Evolutionary conservation across 2,888 invertebrate species (phyloP).

Genomic region (Glaucopsyche alexis): DNA sequence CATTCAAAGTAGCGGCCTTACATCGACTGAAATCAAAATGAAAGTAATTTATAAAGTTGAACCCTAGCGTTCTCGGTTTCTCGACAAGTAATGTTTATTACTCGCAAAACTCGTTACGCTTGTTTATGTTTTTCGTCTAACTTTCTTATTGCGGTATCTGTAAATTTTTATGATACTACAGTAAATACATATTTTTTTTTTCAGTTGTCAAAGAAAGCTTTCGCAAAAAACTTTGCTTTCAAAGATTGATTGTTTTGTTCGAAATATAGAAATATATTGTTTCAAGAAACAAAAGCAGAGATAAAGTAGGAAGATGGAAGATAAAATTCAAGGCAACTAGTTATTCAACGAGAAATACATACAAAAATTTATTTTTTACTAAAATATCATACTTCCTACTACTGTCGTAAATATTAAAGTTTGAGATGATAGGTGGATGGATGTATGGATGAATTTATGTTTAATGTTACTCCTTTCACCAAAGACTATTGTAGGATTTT

Average conservation of each 20-base stretch:
- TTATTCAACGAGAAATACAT: no score
- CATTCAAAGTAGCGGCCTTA: neutral
- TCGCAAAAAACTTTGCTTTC: no score
- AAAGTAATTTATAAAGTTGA: constrained; percentile 30
- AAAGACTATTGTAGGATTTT: no score
- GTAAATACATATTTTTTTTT: constrained; percentile 11
- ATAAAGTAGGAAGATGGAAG: no score
- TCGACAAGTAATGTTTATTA: constrained; percentile 31
- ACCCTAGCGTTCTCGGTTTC: constrained; percentile 28
- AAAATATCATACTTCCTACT: no score
- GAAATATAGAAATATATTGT: neutral
- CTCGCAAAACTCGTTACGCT: constrained; percentile 29
- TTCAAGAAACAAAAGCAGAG: no score
- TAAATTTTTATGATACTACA: constrained; percentile 19
- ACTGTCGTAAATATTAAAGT: no score
- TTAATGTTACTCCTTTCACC: no score
- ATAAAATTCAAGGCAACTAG: no score
- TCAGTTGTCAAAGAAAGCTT: neutral
- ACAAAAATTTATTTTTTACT: no score
- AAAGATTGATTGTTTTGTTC: neutral
- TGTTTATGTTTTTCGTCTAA: constrained; percentile 32
- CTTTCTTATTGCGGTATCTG: constrained; percentile 28
- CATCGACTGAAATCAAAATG: constrained; percentile 29
- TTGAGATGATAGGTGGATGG: no score
- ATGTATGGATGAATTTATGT: no score